Percentiles rank a stretch among this genome's conserved stretches.
Conservation (phyloP, 2,113 vertebrate species). For the Meleagris gallopavo region DNA sequence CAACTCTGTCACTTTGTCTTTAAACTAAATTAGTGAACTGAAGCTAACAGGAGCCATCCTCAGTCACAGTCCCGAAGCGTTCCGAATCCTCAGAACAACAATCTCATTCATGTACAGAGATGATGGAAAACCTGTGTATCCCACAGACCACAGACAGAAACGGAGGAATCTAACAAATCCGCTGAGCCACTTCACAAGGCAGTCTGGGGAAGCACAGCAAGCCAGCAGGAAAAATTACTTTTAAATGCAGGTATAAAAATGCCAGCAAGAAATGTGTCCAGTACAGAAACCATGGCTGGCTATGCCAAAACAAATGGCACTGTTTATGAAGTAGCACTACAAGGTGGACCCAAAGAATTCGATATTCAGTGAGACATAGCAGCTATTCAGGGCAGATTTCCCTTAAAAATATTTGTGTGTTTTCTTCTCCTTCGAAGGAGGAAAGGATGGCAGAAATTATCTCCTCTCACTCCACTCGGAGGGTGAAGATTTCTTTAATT, state of each 20-base stretch:
- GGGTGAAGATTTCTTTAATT: not conserved
- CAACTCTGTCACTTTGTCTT: constrained; percentile 7
- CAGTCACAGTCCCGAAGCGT: not conserved
- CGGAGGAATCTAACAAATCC: not conserved
- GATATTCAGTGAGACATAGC: constrained; percentile 12
- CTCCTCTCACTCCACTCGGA: not conserved
- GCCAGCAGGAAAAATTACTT: not conserved
- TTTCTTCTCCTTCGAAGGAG: not conserved
- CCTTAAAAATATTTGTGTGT: not conserved
- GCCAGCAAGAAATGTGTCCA: not conserved
- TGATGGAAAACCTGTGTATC: not conserved
- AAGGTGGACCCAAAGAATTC: not conserved
- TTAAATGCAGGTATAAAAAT: not conserved
- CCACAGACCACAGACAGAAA: not conserved
- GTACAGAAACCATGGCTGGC: not conserved
- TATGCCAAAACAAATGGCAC: constrained; percentile 11
- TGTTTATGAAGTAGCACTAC: not conserved
- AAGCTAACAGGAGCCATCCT: not conserved
- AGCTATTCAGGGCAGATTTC: not conserved
- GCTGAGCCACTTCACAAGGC: not conserved
- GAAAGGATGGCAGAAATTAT: constrained; percentile 1
- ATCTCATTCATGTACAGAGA: not conserved
- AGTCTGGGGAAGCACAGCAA: not conserved
- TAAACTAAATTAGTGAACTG: not conserved
- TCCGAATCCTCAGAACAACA: not conserved